A percentile compares a stretch with the other conserved stretches of the same genome.
These are phyloP conservation scores for Eira barbara DNA, from an alignment of 2,113 vertebrate species.

Conservation along the genomic window DNA sequence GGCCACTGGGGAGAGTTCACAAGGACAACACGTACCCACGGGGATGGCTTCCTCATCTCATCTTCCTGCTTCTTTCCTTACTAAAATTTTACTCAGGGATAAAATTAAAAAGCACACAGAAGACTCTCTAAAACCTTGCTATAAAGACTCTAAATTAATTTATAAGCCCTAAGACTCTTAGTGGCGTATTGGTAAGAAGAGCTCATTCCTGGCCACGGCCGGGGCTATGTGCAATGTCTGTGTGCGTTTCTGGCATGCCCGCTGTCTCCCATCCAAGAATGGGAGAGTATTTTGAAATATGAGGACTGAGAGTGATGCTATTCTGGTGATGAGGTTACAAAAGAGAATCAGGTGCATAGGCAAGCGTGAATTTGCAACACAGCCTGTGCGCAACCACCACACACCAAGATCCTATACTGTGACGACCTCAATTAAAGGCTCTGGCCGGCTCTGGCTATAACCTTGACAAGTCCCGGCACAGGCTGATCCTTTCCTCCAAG, in stretches of 20 bases:
- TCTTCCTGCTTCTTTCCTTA: slow-evolving; percentile 12
- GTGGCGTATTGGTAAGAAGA: background rate
- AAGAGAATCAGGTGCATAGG: background rate
- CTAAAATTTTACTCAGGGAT: slow-evolving; percentile 45
- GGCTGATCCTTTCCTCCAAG: background rate
- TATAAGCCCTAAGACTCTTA: background rate
- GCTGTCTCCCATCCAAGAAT: background rate
- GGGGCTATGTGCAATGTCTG: background rate
- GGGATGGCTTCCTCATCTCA: background rate
- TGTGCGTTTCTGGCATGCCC: background rate
- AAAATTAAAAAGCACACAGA: slow-evolving; percentile 32
- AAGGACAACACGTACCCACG: background rate
- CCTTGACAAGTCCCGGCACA: background rate
- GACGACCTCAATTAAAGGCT: background rate
- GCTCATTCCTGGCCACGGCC: background rate
- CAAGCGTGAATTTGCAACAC: background rate
- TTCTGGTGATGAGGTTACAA: background rate
- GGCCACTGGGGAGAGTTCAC: background rate
- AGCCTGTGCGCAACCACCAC: fast-evolving
- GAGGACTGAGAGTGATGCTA: background rate
- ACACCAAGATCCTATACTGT: background rate
- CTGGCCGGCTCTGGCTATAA: background rate
- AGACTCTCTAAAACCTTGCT: slow-evolving; percentile 28
- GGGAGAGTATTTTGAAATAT: background rate
- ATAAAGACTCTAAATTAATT: slow-evolving; percentile 17